Evolutionary conservation across 2,797 vertebrate genomes (phyloP).

Genomic region (Champsocephalus gunnari): DNA sequence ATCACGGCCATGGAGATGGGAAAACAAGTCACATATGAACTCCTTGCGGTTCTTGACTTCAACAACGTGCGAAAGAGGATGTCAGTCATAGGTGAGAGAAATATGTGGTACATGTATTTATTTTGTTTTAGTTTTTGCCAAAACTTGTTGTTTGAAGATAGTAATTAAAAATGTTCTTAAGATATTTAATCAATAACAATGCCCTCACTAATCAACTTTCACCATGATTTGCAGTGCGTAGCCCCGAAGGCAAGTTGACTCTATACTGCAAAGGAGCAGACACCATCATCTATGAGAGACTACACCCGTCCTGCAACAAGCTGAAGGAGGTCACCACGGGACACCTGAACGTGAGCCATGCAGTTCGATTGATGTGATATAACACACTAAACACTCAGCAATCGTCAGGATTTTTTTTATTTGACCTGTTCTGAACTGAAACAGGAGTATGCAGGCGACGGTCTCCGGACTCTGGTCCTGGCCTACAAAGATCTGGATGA

Average conservation of each 20-base stretch:
- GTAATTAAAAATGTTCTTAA: too few species aligned
- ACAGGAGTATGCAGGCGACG: conserved; percentile 94
- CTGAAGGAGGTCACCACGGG: conserved; percentile 86
- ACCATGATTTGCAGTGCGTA: conserved; percentile 82
- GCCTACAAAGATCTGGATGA: conserved; percentile 91
- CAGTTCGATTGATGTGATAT: rapidly evolving
- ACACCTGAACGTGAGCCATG: conserved; percentile 89
- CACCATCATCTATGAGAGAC: conserved; percentile 90
- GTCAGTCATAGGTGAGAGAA: conserved; percentile 92
- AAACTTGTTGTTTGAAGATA: background rate
- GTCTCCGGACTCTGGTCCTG: conserved; percentile 91
- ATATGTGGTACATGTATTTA: background rate
- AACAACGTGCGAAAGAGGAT: conserved; percentile 94
- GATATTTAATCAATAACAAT: too few species aligned
- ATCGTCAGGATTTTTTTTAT: background rate
- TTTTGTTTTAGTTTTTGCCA: background rate
- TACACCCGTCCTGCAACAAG: conserved; percentile 85
- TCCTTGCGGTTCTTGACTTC: conserved; percentile 94
- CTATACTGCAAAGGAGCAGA: conserved; percentile 97
- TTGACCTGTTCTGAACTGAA: background rate
- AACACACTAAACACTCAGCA: background rate
- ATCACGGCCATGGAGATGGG: conserved; percentile 92
- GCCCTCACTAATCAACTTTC: background rate
- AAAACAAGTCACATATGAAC: conserved; percentile 83
- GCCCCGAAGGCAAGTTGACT: conserved; percentile 86